Base-by-base conservation (phyloP, 2,113 vertebrate genomes). In the Ctenomys sociabilis region DNA sequence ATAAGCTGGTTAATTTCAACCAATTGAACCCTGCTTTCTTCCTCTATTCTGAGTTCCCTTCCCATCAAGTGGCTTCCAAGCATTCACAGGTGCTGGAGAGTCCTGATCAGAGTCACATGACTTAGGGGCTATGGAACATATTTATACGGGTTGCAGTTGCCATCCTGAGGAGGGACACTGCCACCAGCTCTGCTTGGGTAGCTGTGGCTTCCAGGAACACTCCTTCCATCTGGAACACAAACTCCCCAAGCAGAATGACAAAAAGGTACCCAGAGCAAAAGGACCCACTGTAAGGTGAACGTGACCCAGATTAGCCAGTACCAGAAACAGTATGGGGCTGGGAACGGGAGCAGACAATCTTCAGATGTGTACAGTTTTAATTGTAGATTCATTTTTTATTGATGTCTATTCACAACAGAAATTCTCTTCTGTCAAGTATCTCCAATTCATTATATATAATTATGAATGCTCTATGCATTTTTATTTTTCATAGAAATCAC, bases 341-440 rank as follows among this genome's bases (percentile, higher is more conserved):
- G 35, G 16, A 45, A 24, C 0, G 1, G 7, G 7, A 68, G 78
- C 3, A 61, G 64, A 7, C 28, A 26, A 54, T 84, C 5, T 78
- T 68, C 24, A 73, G 32, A 16, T 80, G 72, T 14, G 4, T 59
- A 35, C 88, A 92, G 70, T 75, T 81, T 64, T 30, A 78, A 93
- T 64, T 16, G 14, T 30, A 63, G 11, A 85, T 59, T 91, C 78
- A 77, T 40, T 85, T 72, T 40, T 86, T 52, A 72, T 5, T n/a
- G 85, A 90, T 0, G 22, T 7, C 19, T 28, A 72, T 2, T 82
- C 78, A 93, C 93, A 86, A 94, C 32, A 85, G 64, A 95, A 94
- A 88, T 89, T 59, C 28, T 91, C 37, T 70, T 63, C 40, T 88
- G n/a, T 86, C 45, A 89, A 61, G 37, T 86, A 89, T 32, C 61